Evolutionary conservation across 2,797 vertebrate genomes (phyloP).

Genomic region (Myripristis murdjan): DNA sequence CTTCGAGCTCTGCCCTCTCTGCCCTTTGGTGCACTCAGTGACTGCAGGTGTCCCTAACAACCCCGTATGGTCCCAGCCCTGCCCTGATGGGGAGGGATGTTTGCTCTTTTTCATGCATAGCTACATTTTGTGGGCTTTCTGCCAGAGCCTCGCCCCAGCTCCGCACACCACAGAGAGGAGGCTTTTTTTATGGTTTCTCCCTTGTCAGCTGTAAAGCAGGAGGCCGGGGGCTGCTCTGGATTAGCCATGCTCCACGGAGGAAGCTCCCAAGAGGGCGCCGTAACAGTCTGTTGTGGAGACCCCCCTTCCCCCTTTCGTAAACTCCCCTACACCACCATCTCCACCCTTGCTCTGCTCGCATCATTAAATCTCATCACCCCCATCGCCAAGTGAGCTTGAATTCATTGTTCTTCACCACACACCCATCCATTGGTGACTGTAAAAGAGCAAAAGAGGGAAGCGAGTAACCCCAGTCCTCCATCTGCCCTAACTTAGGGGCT

Average conservation of each 20-base stretch:
- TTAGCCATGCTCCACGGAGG: slow-evolving; percentile 78
- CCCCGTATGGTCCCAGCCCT: slow-evolving; percentile 32
- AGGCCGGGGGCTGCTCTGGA: slow-evolving; percentile 75
- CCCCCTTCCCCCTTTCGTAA: slow-evolving; percentile 36
- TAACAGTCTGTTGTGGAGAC: slow-evolving; percentile 57
- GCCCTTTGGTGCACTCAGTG: slow-evolving; percentile 50
- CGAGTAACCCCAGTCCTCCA: slow-evolving; percentile 64
- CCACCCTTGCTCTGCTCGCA: slow-evolving; percentile 57
- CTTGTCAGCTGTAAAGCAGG: slow-evolving; percentile 78
- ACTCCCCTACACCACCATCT: slow-evolving; percentile 38
- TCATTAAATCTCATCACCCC: slow-evolving; percentile 67
- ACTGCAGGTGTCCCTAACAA: slow-evolving; percentile 60
- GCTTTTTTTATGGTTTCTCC: slow-evolving; percentile 70
- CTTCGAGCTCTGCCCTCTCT: background rate
- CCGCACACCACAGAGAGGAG: slow-evolving; percentile 58
- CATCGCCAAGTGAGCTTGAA: slow-evolving; percentile 62
- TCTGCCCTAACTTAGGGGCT: slow-evolving; percentile 68
- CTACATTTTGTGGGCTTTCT: slow-evolving; percentile 53
- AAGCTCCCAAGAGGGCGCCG: slow-evolving; percentile 70
- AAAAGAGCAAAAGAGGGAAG: slow-evolving; percentile 56
- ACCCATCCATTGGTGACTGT: slow-evolving; percentile 57
- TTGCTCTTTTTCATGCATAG: slow-evolving; percentile 60
- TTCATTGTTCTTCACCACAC: slow-evolving; percentile 67
- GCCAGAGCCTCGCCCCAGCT: slow-evolving; percentile 63
- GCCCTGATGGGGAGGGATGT: slow-evolving; percentile 45